Conservation (phyloP, 2,888 invertebrate genomes). For the Sussaba pulchella region DNA sequence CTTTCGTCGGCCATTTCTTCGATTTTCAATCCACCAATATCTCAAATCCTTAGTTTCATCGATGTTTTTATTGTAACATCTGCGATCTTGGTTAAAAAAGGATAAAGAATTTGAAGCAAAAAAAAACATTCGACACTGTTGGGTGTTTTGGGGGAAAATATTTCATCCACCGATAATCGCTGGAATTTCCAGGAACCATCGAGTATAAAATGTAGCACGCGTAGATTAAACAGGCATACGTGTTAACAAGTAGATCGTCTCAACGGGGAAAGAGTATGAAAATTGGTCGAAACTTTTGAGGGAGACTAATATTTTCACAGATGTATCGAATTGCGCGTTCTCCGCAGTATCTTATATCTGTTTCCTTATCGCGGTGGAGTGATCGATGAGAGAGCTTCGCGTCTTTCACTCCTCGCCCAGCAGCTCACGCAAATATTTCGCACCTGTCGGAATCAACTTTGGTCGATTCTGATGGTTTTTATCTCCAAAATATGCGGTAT, state of each 20-base stretch:
- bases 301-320: slow-evolving; percentile 67
- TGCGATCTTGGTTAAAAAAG: no score
- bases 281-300: slow-evolving; percentile 24
- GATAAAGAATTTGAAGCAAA: no score
- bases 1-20: no score
- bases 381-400: not conserved
- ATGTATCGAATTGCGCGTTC: slow-evolving; percentile 40
- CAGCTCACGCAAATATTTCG: no score
- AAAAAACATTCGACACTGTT: no score
- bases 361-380: slow-evolving; percentile 33
- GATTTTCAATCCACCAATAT: no score
- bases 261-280: not conserved
- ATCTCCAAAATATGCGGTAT: no score
- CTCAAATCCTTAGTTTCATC: no score
- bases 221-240: no score
- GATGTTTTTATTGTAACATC: not conserved
- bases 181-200: slow-evolving; percentile 45
- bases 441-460: no score
- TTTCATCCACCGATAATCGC: slow-evolving; percentile 28
- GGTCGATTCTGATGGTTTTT: no score
- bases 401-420: no score
- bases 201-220: slow-evolving; percentile 26
- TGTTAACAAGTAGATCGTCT: slow-evolving; percentile 29
- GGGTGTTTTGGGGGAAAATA: slow-evolving; percentile 63
- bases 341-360: not conserved